phyloP scores from a whole-genome alignment of 2,113 vertebrate species.

The Desmodus rotundus region DNA sequence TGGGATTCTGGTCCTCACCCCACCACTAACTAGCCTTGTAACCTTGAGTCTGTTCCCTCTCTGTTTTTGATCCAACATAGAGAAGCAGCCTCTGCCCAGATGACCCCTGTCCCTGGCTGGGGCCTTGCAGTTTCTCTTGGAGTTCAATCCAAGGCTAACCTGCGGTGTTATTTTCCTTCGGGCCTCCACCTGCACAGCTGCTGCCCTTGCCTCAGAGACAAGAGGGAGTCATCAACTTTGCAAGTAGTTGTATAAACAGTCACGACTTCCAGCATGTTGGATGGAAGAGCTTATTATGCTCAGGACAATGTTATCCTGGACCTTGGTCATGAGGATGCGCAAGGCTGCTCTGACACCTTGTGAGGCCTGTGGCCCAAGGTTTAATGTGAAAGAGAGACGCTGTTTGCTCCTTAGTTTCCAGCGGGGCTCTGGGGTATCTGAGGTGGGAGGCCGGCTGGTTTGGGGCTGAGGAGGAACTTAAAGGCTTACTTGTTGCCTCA shows the following conservation, averaged over 20 bases:
- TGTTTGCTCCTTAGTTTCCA: background rate
- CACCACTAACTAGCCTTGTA: background rate
- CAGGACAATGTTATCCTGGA: slow-evolving; percentile 31
- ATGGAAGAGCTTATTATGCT: background rate
- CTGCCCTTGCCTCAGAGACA: background rate
- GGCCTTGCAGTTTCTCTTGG: background rate
- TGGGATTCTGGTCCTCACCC: background rate
- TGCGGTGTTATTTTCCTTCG: background rate
- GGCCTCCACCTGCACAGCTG: background rate
- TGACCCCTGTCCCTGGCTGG: background rate
- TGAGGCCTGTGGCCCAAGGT: background rate
- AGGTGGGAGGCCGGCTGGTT: background rate
- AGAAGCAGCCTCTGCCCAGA: background rate
- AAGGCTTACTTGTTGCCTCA: background rate
- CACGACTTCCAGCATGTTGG: background rate
- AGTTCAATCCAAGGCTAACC: background rate
- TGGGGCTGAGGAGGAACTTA: background rate
- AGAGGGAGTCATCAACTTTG: background rate
- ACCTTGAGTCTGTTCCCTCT: background rate
- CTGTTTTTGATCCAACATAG: background rate
- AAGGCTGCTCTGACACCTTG: background rate
- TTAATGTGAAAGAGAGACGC: background rate
- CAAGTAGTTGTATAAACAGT: background rate
- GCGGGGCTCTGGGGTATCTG: background rate
- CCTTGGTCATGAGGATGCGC: background rate